Evolutionary conservation across 2,888 invertebrate genomes (phyloP).

Genomic region (Stictocephala bisonia): DNA sequence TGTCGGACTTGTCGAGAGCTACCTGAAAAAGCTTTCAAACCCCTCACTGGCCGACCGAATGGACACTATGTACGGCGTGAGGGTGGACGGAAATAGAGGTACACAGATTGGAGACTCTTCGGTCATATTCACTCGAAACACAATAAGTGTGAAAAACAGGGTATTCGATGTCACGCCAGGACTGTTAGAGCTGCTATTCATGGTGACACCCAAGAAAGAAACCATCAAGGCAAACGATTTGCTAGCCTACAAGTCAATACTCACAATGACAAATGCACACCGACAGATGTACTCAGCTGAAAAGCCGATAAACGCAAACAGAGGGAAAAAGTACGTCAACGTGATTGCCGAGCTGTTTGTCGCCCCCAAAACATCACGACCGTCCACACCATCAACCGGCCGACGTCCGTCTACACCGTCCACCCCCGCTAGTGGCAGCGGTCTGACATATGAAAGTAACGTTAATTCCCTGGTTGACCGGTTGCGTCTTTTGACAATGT

Average conservation of each 20-base stretch:
- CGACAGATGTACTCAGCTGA: not conserved
- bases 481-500: not conserved
- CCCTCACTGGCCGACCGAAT: not conserved
- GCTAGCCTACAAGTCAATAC: not conserved
- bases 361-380: not conserved
- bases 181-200: conserved; percentile 8
- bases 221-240: not conserved
- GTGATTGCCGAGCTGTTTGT: not conserved
- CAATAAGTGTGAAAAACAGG: not conserved
- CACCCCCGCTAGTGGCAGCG: not conserved
- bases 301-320: conserved; percentile 2
- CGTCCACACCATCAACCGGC: not conserved
- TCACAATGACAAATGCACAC: conserved; percentile 1
- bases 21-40: not conserved
- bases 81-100: not conserved
- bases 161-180: not conserved
- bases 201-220: not conserved
- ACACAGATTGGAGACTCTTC: conserved; percentile 6
- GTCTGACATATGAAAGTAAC: not conserved
- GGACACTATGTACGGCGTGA: not conserved
- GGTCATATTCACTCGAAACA: not conserved
- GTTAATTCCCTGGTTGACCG: conserved; percentile 1
- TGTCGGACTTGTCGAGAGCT: not conserved
- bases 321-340: conserved; percentile 9
- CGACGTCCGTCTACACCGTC: no score